Evolutionary conservation across 2,888 invertebrate genomes (phyloP).

Genomic region (Noctua pronuba): DNA sequence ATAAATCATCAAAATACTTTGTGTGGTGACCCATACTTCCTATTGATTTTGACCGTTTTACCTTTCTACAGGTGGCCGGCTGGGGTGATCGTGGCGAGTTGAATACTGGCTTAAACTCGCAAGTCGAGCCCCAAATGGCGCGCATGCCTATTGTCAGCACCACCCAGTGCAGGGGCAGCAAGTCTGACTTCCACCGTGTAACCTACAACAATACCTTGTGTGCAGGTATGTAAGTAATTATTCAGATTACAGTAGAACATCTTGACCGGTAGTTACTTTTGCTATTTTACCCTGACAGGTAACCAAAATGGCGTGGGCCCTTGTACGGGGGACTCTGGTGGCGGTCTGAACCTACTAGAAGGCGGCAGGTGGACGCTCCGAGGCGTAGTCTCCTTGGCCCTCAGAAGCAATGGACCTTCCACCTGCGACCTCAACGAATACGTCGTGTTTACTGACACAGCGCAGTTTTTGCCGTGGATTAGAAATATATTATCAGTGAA

Average conservation of each 20-base stretch:
- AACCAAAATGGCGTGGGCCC: slow-evolving; percentile 87
- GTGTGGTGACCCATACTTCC: background rate
- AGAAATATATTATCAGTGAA: slow-evolving; percentile 70
- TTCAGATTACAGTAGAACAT: background rate
- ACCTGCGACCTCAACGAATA: slow-evolving; percentile 91
- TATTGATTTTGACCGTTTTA: background rate
- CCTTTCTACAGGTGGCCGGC: slow-evolving; percentile 86
- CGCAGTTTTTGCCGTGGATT: slow-evolving; percentile 90
- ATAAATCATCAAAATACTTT: background rate
- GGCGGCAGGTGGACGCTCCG: slow-evolving; percentile 86
- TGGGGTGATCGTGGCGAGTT: slow-evolving; percentile 89
- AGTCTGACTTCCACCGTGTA: slow-evolving; percentile 83
- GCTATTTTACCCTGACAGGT: slow-evolving; percentile 68
- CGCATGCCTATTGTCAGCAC: slow-evolving; percentile 90
- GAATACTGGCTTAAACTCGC: slow-evolving; percentile 77
- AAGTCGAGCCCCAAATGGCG: slow-evolving; percentile 88
- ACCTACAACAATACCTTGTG: slow-evolving; percentile 91
- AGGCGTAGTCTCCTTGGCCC: slow-evolving; percentile 86
- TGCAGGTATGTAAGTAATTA: slow-evolving; percentile 84
- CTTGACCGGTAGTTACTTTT: background rate
- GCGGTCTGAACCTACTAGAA: slow-evolving; percentile 86
- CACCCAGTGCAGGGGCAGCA: slow-evolving; percentile 89
- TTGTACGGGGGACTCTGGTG: slow-evolving; percentile 91
- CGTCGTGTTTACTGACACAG: slow-evolving; percentile 92
- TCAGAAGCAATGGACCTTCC: slow-evolving; percentile 78